Conservation (phyloP, 2,113 vertebrate species). For the Phylloscopus whistleri region DNA sequence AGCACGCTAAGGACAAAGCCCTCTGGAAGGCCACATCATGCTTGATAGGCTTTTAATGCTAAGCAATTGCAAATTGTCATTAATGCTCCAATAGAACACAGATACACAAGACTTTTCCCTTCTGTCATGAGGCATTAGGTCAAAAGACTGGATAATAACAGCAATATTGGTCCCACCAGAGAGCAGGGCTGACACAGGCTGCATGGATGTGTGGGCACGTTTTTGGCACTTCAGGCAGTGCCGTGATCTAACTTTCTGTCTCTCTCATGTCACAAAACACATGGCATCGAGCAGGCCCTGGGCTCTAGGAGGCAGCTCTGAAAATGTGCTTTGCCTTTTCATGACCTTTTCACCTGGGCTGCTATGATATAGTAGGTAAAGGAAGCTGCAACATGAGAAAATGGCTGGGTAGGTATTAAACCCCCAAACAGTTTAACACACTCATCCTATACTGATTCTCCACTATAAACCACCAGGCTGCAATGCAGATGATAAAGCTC, state of each 20-base stretch:
- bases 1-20: neutral
- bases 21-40: neutral
- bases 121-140: neutral
- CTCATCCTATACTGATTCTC: neutral
- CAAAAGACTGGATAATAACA: neutral
- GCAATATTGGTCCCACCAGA: neutral
- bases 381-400: neutral
- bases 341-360: neutral
- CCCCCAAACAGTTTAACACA: constrained; percentile 41
- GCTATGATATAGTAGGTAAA: neutral
- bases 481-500: constrained; percentile 52
- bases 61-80: constrained; percentile 1
- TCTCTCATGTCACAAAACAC: neutral
- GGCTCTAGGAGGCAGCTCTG: neutral
- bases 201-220: rapidly evolving
- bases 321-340: neutral
- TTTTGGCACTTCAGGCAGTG: neutral
- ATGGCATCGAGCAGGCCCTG: rapidly evolving
- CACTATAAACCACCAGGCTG: constrained; percentile 32
- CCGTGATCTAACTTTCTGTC: neutral
- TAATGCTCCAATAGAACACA: neutral
- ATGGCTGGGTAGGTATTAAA: neutral
- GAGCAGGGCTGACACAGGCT: neutral
- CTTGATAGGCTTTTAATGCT: constrained; percentile 9
- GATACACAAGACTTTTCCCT: neutral